Base-by-base conservation (phyloP, 2,797 vertebrate genomes). In the Xerus rutilus region DNA sequence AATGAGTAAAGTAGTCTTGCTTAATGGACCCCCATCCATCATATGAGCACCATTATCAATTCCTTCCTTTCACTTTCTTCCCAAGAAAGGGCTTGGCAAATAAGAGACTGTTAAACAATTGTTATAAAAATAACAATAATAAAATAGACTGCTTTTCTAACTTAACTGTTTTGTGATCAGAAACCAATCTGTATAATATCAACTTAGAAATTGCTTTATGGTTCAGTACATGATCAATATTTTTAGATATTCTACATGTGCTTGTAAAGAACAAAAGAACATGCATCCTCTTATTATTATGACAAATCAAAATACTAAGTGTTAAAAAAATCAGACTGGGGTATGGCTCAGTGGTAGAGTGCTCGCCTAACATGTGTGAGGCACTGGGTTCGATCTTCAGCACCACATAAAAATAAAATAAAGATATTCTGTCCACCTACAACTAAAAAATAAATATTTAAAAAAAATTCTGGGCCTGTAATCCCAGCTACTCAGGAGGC, bases 201-300 rank as follows among this genome's bases (percentile, higher is more conserved):
- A 62, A 83, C 25, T 69, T 39, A n/a, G 76, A 88, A 89, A 85
- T 93, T 91, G 39, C 49, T 62, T 86, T 86, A 62, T 43, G 12
- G 14, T 25, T 23, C 69, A 76, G 47, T 30, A 7, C 1, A 14
- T 86, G 62, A 77, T 65, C 20, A 45, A 17, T 43, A 18, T 35
- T 91, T 92, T 39, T 57, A 64, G 89, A 45, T 92, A 79, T 74
- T 62, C 35, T 77, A 1, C 39, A 28, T 59, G 8, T 72, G 30
- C 13, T 93, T 81, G 11, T 14, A 82, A 96, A 59, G 49, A 72
- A 84, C 52, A 54, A 85, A 94, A 59, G 39, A 72, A 84, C 52
- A 57, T 65, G 4, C 13, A 64, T 62, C 76, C 1, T 81, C 25
- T 47, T 88, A 57, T 77, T 95, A 69, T 23, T 45, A 30, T 92